These are phyloP conservation scores for Lophotis ruficrista DNA, from an alignment of 2,113 vertebrate species.

Conservation along the genomic window DNA sequence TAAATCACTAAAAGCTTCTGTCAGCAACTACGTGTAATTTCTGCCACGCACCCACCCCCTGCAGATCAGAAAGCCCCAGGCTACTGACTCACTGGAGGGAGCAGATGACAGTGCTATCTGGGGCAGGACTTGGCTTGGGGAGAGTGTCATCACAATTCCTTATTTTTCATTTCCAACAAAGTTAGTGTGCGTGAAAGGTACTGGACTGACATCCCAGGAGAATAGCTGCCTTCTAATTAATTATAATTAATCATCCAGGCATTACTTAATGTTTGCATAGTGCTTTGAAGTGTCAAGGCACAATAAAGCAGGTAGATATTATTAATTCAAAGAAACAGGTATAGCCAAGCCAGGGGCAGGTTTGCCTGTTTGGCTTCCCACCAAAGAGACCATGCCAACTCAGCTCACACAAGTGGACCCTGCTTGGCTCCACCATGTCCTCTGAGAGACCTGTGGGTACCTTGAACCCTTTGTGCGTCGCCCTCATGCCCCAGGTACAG, in stretches of 20 bases:
- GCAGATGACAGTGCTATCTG: slow-evolving; percentile 59
- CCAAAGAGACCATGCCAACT: not conserved
- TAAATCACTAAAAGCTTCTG: slow-evolving; percentile 53
- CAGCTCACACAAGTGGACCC: not conserved
- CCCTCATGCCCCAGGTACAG: not conserved
- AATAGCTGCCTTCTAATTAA: slow-evolving; percentile 46
- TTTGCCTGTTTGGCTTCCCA: not conserved
- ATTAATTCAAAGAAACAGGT: slow-evolving; percentile 2
- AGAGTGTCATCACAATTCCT: slow-evolving; percentile 28
- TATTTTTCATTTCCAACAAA: slow-evolving; percentile 28
- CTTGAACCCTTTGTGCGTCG: not conserved
- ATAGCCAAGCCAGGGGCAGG: not conserved
- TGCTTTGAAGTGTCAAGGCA: slow-evolving; percentile 31
- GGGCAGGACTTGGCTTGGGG: slow-evolving; percentile 56
- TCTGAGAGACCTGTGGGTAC: not conserved
- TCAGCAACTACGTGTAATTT: slow-evolving; percentile 56
- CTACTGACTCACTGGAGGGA: slow-evolving; percentile 56
- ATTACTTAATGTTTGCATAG: slow-evolving; percentile 64
- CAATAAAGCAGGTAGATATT: not conserved
- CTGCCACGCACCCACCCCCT: not conserved
- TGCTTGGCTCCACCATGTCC: not conserved
- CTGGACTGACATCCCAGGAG: slow-evolving; percentile 39
- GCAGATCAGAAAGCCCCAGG: slow-evolving; percentile 30
- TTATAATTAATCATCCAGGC: slow-evolving; percentile 61
- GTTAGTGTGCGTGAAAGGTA: not conserved